A percentile compares a stretch with the other conserved stretches of the same genome.
These are phyloP conservation scores for Steinernema feltiae DNA, from an alignment of 1,140 invertebrate species.

Conservation along the genomic window DNA sequence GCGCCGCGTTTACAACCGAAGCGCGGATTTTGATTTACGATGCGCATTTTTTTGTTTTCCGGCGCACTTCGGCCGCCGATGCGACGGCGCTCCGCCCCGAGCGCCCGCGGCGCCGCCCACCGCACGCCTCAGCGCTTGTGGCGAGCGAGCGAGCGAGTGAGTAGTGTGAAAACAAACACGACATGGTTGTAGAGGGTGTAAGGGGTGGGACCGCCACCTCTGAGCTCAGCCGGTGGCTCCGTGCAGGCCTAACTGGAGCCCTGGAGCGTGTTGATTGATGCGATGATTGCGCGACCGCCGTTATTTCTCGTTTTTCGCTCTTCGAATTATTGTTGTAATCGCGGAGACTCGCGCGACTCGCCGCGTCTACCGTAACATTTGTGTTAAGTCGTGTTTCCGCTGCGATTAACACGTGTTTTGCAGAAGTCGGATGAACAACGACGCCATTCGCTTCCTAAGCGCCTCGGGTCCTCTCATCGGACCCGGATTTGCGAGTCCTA, in stretches of 20 bases:
- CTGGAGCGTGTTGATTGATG: constrained; percentile 11
- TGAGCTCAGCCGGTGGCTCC: not conserved
- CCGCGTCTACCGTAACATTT: not conserved
- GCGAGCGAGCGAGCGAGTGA: not conserved
- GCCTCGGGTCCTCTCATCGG: not conserved
- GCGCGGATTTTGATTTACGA: not conserved
- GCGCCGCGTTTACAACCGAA: not conserved
- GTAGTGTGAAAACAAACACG: constrained; percentile 15
- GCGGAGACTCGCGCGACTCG: not conserved
- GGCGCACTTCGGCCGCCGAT: not conserved
- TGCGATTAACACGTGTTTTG: not conserved
- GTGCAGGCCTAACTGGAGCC: not conserved
- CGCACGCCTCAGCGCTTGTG: not conserved
- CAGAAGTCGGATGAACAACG: constrained; percentile 11
- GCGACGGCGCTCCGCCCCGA: not conserved
- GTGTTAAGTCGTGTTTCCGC: constrained; percentile 6
- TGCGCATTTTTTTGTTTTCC: not conserved
- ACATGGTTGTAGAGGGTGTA: constrained; percentile 5
- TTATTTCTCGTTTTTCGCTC: not conserved
- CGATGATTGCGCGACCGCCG: constrained; percentile 13
- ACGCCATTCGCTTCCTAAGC: constrained; percentile 3
- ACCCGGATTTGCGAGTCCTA: not conserved
- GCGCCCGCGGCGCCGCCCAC: not conserved
- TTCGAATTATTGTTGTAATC: constrained; percentile 7
- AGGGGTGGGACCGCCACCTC: not conserved